Evolutionary conservation across 1,140 invertebrate species (phyloP).

Genomic region (Neelides sp.): DNA sequence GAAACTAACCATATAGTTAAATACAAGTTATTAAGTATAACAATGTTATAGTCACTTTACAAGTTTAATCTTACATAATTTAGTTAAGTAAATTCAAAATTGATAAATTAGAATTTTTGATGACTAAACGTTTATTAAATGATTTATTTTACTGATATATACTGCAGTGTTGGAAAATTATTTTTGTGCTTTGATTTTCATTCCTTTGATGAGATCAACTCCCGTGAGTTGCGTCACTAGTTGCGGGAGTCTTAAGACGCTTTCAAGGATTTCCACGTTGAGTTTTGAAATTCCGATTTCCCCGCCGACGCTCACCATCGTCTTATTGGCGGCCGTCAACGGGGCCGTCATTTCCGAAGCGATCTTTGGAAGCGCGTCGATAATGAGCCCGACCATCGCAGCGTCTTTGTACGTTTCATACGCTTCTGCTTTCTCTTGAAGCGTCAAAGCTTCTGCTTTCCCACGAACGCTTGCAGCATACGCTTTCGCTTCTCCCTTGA

Average conservation of each 20-base stretch:
- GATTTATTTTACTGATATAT: too few species aligned
- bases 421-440: conserved; percentile 90
- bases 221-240: conserved; percentile 81
- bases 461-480: conserved; percentile 85
- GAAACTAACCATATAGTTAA: too few species aligned
- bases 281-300: conserved; percentile 82
- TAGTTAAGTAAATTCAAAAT: too few species aligned
- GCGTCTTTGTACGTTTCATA: conserved; percentile 91
- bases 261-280: conserved; percentile 79
- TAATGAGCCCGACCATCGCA: conserved; percentile 92
- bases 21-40: too few species aligned
- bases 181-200: too few species aligned
- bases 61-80: too few species aligned
- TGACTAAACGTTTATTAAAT: too few species aligned
- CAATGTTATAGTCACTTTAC: too few species aligned
- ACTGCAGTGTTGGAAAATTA: too few species aligned
- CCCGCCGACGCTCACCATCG: conserved; percentile 83
- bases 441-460: conserved; percentile 86
- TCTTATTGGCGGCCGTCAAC: conserved; percentile 81
- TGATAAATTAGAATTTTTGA: too few species aligned
- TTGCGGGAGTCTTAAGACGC: conserved; percentile 75
- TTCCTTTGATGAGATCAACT: conserved; percentile 78
- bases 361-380: conserved; percentile 85
- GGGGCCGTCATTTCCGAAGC: too few species aligned
- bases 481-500: conserved; percentile 77